Evolutionary conservation across 2,113 vertebrate genomes (phyloP).

Genomic region (Pristiophorus japonicus): DNA sequence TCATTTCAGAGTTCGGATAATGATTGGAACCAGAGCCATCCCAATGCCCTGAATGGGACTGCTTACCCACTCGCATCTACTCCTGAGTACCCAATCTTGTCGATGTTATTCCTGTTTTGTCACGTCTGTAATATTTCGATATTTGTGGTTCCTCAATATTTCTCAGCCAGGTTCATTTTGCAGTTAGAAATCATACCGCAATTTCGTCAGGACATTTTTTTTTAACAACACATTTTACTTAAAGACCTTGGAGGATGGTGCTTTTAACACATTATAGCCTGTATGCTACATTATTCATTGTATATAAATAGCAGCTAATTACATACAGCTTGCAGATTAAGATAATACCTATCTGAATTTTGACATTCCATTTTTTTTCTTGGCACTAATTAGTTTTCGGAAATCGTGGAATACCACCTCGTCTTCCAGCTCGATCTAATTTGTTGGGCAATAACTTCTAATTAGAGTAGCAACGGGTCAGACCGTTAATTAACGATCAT

Average conservation of each 20-base stretch:
- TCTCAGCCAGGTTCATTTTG: background rate
- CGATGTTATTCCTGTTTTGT: background rate
- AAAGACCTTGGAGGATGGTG: background rate
- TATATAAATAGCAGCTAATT: background rate
- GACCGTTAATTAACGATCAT: background rate
- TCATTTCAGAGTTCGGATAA: background rate
- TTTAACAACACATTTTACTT: background rate
- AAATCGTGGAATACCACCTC: background rate
- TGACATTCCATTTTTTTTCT: background rate
- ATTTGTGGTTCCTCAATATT: background rate
- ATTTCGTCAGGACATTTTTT: too few relatives aligned
- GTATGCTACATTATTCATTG: background rate
- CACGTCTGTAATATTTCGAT: background rate
- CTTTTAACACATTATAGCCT: background rate
- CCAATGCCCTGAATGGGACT: background rate
- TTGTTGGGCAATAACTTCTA: background rate
- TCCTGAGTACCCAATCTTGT: background rate
- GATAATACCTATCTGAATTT: background rate
- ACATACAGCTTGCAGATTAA: background rate
- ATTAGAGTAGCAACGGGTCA: background rate
- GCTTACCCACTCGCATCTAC: background rate
- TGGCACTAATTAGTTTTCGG: background rate
- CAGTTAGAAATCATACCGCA: background rate
- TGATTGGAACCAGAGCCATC: background rate
- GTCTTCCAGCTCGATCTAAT: background rate